Conservation (phyloP, 2,113 vertebrate genomes). For the Urocynchramus pylzowi region DNA sequence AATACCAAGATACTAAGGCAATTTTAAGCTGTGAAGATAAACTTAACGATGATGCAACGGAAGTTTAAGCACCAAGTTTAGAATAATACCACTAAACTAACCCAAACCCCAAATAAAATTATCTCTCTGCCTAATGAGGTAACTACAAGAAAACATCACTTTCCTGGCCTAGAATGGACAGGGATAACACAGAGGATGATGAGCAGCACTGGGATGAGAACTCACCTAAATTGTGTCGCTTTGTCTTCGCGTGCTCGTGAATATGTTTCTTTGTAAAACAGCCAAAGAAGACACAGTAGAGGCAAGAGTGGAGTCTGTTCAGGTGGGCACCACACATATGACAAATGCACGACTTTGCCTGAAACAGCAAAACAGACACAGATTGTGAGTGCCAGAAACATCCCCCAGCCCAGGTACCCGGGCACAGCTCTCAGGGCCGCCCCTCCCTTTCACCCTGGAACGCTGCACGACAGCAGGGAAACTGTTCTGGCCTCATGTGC, state of each 20-base stretch:
- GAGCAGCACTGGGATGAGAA: not conserved
- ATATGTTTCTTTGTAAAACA: conserved; percentile 99
- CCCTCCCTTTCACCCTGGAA: not conserved
- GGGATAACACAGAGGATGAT: not conserved
- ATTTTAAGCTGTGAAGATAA: not conserved
- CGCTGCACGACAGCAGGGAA: not conserved
- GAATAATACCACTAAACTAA: not conserved
- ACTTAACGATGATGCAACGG: not conserved
- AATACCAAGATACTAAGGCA: not conserved
- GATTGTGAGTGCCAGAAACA: not conserved
- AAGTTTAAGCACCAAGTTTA: not conserved
- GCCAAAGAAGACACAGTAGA: conserved; percentile 98
- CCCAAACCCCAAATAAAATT: not conserved
- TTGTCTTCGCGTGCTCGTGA: conserved; percentile 96
- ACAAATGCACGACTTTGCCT: conserved; percentile 91
- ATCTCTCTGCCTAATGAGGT: not conserved
- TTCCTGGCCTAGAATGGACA: not conserved
- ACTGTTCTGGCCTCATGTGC: not conserved
- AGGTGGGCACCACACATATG: conserved; percentile 89
- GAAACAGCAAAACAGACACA: conserved; percentile 38
- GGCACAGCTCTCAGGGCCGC: rapidly evolving
- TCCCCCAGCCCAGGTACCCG: rapidly evolving
- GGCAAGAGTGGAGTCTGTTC: conserved; percentile 97
- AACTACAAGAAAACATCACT: not conserved
- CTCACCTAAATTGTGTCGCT: conserved; percentile 98